A percentile compares a stretch with the other conserved stretches of the same genome.
These are phyloP conservation scores for Parnassius mnemosyne DNA, from an alignment of 2,888 invertebrate genomes.

Conservation along the genomic window DNA sequence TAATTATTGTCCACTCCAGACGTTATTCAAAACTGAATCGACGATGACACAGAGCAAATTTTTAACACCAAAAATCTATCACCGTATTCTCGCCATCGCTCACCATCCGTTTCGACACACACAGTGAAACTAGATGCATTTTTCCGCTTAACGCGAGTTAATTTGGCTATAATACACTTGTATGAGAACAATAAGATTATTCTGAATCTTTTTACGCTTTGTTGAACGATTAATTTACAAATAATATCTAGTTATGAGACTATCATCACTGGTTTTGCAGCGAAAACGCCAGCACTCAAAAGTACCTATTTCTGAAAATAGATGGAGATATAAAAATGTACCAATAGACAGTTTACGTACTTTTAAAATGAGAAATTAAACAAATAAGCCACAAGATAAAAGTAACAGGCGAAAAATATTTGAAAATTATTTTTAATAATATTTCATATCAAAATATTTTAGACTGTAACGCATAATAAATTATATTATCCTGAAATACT, in stretches of 20 bases:
- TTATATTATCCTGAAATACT: conserved; percentile 12
- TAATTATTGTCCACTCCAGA: conserved; percentile 60
- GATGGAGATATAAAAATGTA: conserved; percentile 83
- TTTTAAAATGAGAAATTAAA: conserved; percentile 37
- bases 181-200: conserved; percentile 69
- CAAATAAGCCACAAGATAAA: neutral
- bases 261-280: conserved; percentile 84
- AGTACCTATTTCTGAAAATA: conserved; percentile 87
- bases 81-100: conserved; percentile 81
- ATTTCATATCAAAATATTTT: neutral
- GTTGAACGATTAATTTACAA: conserved; percentile 77
- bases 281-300: conserved; percentile 82
- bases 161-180: conserved; percentile 73
- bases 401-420: conserved; percentile 3
- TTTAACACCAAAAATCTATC: conserved; percentile 81
- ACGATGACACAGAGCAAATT: conserved; percentile 79
- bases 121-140: conserved; percentile 77
- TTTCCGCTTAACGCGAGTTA: conserved; percentile 75
- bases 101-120: conserved; percentile 77
- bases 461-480: conserved; percentile 5
- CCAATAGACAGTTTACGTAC: conserved; percentile 58
- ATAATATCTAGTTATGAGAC: conserved; percentile 80
- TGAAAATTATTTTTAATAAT: conserved; percentile 1
- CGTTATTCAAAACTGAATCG: conserved; percentile 68
- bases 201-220: conserved; percentile 64